Conservation (phyloP, 35 echinoderm and acorn worm genomes). For the Lytechinus pictus region DNA sequence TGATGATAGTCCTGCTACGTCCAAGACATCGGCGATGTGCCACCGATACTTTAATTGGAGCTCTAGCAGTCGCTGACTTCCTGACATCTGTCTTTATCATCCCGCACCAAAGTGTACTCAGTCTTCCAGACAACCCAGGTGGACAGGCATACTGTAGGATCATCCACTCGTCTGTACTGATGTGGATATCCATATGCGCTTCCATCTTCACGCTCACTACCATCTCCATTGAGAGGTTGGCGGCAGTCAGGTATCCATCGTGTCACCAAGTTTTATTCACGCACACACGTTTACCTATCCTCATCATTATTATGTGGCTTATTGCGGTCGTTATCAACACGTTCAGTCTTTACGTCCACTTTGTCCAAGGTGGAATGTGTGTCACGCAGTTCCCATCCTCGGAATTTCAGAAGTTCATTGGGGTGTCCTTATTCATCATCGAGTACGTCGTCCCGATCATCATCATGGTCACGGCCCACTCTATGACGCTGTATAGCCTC, state of each 20-base stretch:
- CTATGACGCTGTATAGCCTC: constrained; percentile 20
- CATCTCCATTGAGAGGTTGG: constrained; percentile 83
- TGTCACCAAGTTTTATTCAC: constrained; percentile 69
- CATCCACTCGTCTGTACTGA: constrained; percentile 64
- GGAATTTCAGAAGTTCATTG: constrained; percentile 61
- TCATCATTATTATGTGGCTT: constrained; percentile 63
- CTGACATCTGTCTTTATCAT: constrained; percentile 71
- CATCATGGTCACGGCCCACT: constrained; percentile 62
- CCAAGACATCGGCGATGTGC: constrained; percentile 46
- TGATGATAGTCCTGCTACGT: constrained; percentile 48
- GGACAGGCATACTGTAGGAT: constrained; percentile 85
- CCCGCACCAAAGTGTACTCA: constrained; percentile 21
- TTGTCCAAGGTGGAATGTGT: constrained; percentile 46
- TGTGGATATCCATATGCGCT: constrained; percentile 84
- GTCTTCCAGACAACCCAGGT: not conserved
- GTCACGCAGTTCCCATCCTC: constrained; percentile 56
- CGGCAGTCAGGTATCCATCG: constrained; percentile 78
- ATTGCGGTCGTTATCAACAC: constrained; percentile 63
- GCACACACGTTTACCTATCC: constrained; percentile 38
- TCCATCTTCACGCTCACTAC: constrained; percentile 82
- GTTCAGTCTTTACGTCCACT: constrained; percentile 61
- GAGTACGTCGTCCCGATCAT: constrained; percentile 85
- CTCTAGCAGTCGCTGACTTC: constrained; percentile 65
- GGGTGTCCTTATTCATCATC: constrained; percentile 65
- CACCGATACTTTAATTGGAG: constrained; percentile 59